phyloP scores from a whole-genome alignment of 2,888 invertebrate genomes.

The Hydraecia micacea region DNA sequence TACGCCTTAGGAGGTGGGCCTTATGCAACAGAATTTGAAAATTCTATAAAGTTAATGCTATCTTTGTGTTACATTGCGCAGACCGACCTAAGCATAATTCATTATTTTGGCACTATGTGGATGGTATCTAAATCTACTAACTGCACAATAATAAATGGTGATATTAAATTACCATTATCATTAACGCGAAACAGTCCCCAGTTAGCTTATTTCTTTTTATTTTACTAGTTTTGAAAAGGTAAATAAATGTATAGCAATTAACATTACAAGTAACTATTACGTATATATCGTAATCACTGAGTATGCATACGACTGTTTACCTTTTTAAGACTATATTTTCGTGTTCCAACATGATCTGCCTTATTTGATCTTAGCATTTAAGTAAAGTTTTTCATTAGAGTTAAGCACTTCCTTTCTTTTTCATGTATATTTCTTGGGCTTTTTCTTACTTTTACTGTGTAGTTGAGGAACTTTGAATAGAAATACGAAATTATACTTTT shows the following conservation, averaged over 20 bases:
- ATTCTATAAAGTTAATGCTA: constrained; percentile 6
- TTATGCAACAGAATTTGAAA: constrained; percentile 1
- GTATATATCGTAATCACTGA: neutral
- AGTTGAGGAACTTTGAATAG: constrained; percentile 41
- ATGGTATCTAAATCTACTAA: constrained; percentile 55
- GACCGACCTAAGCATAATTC: constrained; percentile 36
- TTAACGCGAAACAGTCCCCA: constrained; percentile 38
- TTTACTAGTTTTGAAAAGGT: constrained; percentile 44
- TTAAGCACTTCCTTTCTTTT: constrained; percentile 32
- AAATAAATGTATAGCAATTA: constrained; percentile 1
- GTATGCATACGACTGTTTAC: neutral
- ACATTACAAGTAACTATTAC: neutral
- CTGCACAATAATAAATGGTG: constrained; percentile 46
- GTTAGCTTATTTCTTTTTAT: constrained; percentile 26
- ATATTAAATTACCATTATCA: constrained; percentile 26
- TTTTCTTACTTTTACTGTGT: constrained; percentile 35
- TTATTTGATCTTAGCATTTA: constrained; percentile 7
- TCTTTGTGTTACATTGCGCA: constrained; percentile 36
- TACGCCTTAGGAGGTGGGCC: constrained; percentile 14
- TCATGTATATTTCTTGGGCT: constrained; percentile 50
- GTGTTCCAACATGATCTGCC: constrained; percentile 29
- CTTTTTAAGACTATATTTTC: constrained; percentile 31
- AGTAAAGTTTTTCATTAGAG: constrained; percentile 26
- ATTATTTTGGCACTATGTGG: constrained; percentile 52
- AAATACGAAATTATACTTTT: constrained; percentile 38